Conservation (phyloP, 2,113 vertebrate genomes). For the Notarius lentiginosus region DNA sequence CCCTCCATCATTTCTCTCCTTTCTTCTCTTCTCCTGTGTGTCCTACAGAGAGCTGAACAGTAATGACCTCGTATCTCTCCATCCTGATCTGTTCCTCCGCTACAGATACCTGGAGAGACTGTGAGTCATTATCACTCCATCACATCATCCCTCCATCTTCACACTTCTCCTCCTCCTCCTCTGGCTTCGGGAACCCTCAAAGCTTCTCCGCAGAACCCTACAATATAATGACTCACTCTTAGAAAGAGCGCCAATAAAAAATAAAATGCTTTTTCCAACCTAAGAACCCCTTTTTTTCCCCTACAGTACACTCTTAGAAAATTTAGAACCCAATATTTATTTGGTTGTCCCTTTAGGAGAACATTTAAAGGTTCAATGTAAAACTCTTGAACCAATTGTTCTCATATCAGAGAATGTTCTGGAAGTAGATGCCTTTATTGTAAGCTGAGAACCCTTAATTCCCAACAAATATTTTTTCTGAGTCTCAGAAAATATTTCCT, state of each 20-base stretch:
- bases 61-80: slow-evolving; percentile 59
- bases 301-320: background rate
- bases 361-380: no score
- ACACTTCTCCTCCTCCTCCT: background rate
- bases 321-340: background rate
- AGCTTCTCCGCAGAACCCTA: background rate
- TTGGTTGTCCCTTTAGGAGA: background rate
- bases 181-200: background rate
- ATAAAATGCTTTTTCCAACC: background rate
- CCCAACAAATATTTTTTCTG: no score
- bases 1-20: background rate
- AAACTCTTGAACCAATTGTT: no score
- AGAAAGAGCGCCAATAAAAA: no score
- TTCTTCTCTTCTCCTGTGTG: background rate
- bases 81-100: slow-evolving; percentile 56
- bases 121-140: slow-evolving; percentile 57
- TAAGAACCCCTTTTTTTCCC: background rate
- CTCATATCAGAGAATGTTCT: no score
- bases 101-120: slow-evolving; percentile 64
- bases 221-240: background rate
- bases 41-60: slow-evolving; percentile 65
- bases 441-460: no score
- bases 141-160: background rate
- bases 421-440: no score
- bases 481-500: no score